Evolutionary conservation across 2,888 invertebrate species (phyloP).

Genomic region (Malthinus flaveolus): DNA sequence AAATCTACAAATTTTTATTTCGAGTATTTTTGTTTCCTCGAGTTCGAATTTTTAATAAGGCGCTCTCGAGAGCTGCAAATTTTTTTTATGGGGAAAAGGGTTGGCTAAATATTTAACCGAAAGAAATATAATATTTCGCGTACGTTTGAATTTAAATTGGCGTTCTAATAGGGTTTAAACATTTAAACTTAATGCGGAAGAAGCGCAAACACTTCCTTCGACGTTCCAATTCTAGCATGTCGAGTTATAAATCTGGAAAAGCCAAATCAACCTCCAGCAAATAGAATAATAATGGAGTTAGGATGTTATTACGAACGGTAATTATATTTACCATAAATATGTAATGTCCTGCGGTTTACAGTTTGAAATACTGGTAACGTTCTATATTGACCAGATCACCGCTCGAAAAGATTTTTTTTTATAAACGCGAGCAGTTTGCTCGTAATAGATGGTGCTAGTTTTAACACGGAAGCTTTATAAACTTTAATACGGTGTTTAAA

Average conservation of each 20-base stretch:
- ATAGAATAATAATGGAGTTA: constrained; percentile 29
- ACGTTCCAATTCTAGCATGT: constrained; percentile 15
- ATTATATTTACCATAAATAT: constrained; percentile 27
- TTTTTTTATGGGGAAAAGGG: constrained; percentile 11
- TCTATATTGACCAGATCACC: constrained; percentile 3
- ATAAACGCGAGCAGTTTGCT: background rate
- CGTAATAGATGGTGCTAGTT: constrained; percentile 21
- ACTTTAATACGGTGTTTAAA: constrained; percentile 23
- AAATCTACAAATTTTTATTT: constrained; percentile 11
- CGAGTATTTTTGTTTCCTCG: background rate
- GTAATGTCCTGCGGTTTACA: constrained; percentile 15
- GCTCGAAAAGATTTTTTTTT: background rate
- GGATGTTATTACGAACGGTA: constrained; percentile 26
- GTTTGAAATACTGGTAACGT: constrained; percentile 1
- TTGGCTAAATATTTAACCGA: background rate
- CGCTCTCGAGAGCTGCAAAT: constrained; percentile 8
- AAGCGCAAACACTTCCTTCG: constrained; percentile 10
- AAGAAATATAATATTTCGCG: constrained; percentile 2
- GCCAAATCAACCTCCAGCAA: constrained; percentile 24
- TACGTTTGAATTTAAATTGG: constrained; percentile 18
- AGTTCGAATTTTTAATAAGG: constrained; percentile 3
- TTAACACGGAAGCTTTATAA: constrained; percentile 18
- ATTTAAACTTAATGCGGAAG: constrained; percentile 18
- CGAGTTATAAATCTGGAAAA: constrained; percentile 16
- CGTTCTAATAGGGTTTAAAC: constrained; percentile 18